A percentile compares a stretch with the other conserved stretches of the same genome.
Evolutionary conservation across 1,140 invertebrate species (phyloP).

Genomic region (Danaus melanippus): DNA sequence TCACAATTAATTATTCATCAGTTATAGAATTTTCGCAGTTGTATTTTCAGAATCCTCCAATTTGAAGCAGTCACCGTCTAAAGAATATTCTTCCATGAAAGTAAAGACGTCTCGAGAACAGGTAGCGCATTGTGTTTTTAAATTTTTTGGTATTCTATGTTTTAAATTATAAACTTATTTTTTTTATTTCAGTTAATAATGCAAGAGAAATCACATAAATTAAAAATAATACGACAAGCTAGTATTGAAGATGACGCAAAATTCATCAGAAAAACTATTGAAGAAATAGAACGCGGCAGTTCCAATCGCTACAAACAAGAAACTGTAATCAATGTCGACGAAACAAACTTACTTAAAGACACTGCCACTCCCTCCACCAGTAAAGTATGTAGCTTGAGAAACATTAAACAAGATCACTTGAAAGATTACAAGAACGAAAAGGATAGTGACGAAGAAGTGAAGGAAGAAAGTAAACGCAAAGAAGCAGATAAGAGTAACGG

Average conservation of each 20-base stretch:
- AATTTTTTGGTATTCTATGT: constrained; percentile 9
- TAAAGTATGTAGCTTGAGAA: constrained; percentile 31
- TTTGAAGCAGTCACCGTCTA: constrained; percentile 23
- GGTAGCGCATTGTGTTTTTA: constrained; percentile 30
- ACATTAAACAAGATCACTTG: constrained; percentile 30
- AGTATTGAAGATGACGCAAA: constrained; percentile 63
- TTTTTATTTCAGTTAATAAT: constrained; percentile 33
- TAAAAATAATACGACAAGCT: constrained; percentile 43
- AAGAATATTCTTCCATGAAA: constrained; percentile 29
- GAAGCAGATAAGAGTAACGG: constrained; percentile 59
- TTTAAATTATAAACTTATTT: too few relatives aligned
- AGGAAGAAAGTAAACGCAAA: constrained; percentile 51
- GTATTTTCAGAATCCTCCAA: constrained; percentile 45
- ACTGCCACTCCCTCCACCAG: constrained; percentile 29
- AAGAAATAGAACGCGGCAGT: constrained; percentile 62
- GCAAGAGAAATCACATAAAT: constrained; percentile 34
- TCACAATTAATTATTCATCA: not conserved
- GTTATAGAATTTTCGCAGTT: constrained; percentile 26
- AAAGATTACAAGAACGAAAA: constrained; percentile 37
- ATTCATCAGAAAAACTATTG: constrained; percentile 62
- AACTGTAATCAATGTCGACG: constrained; percentile 17
- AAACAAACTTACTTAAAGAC: constrained; percentile 12
- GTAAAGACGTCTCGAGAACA: constrained; percentile 41
- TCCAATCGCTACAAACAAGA: constrained; percentile 35
- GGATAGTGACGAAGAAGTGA: constrained; percentile 44